Base-by-base conservation (phyloP, 2,797 vertebrate species). In the Argentina silus region DNA sequence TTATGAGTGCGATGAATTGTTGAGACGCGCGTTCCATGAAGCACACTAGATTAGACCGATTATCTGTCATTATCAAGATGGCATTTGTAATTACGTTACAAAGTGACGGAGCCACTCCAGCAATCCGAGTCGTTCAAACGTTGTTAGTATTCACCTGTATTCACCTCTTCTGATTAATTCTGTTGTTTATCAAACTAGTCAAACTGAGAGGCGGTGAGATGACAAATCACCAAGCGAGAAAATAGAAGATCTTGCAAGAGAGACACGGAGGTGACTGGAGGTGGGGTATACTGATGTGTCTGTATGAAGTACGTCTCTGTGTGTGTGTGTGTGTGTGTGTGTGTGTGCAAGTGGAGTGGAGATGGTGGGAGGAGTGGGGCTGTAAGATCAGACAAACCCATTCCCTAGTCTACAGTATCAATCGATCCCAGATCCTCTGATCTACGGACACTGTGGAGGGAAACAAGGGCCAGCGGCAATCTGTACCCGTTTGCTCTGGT, bases 71-170 rank as follows among this genome's bases (percentile, higher is more conserved):
- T 61, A 71, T 69, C n/a, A 57, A 50, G 47, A 50, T 56, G 36
- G 60, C 50, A 64, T 60, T 70, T 43, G 57, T 67, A 63, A 75
- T 76, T 73, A 56, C n/a, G 57, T 56, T 60, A 42, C 19, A 68
- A 77, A 75, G 69, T 21, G 12, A 48, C 63, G 61, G 36, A 23
- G 50, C 53, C 63, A 67, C 7, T 11, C 0, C 19, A 74, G 44
- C 50, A 48, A 74, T 65, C 66, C 15, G 50, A 44, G 64, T 55
- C 36, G 17, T 47, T 27, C 42, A 59, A 70, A 63, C 27, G 6
- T 66, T 62, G 57, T 73, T 66, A 72, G 61, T 63, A 48, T 77
- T 78, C 72, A 78, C 68, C 42, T 60, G 42, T n/a, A n/a, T n/a
- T n/a, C n/a, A 42, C 7, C 17, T 60, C 9, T 62, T 43, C 60